Conservation (phyloP, 1,140 invertebrate species). For the Drosophila sp. region DNA sequence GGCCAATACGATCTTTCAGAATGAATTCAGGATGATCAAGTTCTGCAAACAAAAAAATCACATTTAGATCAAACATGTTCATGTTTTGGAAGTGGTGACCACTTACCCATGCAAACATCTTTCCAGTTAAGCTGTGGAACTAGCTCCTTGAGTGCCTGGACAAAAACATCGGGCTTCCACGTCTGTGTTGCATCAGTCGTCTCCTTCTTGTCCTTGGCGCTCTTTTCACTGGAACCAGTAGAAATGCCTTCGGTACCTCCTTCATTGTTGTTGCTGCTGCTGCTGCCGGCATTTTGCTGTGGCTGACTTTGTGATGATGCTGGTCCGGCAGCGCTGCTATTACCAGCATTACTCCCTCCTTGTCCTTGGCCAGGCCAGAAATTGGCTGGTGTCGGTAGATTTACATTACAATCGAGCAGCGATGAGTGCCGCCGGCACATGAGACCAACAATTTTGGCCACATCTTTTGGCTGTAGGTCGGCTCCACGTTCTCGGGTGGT, state of each 20-base stretch:
- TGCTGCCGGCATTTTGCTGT: constrained; percentile 47
- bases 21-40: constrained; percentile 94
- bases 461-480: constrained; percentile 89
- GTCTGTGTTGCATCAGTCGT: constrained; percentile 84
- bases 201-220: constrained; percentile 83
- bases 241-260: constrained; percentile 51
- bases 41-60: constrained; percentile 30
- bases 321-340: constrained; percentile 8
- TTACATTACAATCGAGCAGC: constrained; percentile 87
- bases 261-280: constrained; percentile 65
- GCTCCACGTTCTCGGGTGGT: constrained; percentile 48
- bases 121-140: constrained; percentile 94
- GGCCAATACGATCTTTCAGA: constrained; percentile 92
- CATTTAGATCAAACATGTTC: neutral
- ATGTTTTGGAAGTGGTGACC: neutral
- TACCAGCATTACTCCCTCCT: constrained; percentile 38
- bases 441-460: constrained; percentile 92
- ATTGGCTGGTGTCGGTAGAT: constrained; percentile 86
- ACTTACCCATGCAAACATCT: constrained; percentile 92
- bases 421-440: constrained; percentile 93
- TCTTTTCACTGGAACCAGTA: constrained; percentile 81
- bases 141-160: constrained; percentile 94
- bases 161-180: constrained; percentile 97
- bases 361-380: constrained; percentile 84
- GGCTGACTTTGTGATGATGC: constrained; percentile 48